Evolutionary conservation across 1,140 invertebrate genomes (phyloP).

Genomic region (Drosophila elegans): DNA sequence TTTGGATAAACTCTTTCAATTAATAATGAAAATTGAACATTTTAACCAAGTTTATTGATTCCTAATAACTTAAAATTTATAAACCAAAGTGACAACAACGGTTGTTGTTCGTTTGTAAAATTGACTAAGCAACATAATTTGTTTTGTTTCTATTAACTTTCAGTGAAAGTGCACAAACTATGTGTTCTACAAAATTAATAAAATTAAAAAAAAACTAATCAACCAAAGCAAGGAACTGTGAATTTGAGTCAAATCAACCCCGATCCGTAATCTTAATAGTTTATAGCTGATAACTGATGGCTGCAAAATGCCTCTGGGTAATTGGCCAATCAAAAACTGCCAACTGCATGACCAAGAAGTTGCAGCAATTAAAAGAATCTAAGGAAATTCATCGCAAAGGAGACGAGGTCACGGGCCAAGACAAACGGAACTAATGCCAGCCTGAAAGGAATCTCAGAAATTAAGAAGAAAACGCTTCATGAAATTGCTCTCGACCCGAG

Average conservation of each 20-base stretch:
- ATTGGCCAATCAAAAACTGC: constrained; percentile 78
- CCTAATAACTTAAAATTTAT: no score
- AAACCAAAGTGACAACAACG: no score
- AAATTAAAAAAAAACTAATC: background rate
- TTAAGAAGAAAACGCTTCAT: constrained; percentile 67
- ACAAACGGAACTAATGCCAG: constrained; percentile 77
- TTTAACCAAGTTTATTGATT: no score
- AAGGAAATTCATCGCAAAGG: constrained; percentile 34
- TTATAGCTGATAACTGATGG: constrained; percentile 29
- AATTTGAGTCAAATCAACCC: background rate
- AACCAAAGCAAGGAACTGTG: background rate
- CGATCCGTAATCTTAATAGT: constrained; percentile 17
- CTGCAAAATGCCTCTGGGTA: constrained; percentile 62
- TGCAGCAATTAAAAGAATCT: constrained; percentile 73
- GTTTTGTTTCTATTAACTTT: no score
- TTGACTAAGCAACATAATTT: no score
- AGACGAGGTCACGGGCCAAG: constrained; percentile 25
- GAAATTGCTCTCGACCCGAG: constrained; percentile 50
- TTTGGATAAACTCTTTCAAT: background rate
- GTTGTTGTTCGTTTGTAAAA: background rate
- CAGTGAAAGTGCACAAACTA: no score
- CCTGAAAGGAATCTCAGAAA: constrained; percentile 56
- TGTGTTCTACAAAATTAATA: no score
- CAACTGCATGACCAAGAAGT: constrained; percentile 56
- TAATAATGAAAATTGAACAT: no score